Evolutionary conservation across 2,113 vertebrate species (phyloP).

Genomic region (Plecturocebus donacophilus): DNA sequence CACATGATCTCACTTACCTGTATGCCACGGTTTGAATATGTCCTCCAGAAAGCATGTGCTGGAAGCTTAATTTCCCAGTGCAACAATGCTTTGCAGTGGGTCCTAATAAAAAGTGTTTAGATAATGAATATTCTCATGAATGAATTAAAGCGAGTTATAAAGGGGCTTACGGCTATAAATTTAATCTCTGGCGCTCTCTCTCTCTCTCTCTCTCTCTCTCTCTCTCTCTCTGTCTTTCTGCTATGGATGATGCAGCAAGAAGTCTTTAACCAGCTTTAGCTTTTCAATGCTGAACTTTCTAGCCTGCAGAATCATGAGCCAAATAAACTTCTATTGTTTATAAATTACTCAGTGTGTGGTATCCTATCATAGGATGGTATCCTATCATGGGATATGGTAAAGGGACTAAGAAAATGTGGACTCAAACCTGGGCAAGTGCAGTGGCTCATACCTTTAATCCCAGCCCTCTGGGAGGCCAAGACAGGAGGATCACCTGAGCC

Average conservation of each 20-base stretch:
- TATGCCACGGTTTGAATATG: not conserved
- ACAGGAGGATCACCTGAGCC: too few relatives aligned
- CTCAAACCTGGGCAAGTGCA: too few relatives aligned
- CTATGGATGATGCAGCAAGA: not conserved
- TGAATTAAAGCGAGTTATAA: not conserved
- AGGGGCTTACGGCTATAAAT: not conserved
- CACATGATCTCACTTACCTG: not conserved
- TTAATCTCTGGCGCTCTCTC: not conserved
- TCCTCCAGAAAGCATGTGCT: not conserved
- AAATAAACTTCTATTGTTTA: not conserved
- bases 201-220: not conserved
- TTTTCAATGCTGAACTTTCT: not conserved
- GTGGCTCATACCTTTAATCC: too few relatives aligned
- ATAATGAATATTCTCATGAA: not conserved
- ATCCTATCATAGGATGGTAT: not conserved
- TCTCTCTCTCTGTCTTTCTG: not conserved
- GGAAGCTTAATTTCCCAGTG: not conserved
- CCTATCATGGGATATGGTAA: too few relatives aligned
- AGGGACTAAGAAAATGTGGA: too few relatives aligned
- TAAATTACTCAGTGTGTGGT: not conserved
- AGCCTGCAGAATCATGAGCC: not conserved
- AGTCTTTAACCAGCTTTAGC: not conserved
- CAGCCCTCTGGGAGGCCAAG: too few relatives aligned
- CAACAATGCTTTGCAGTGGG: not conserved
- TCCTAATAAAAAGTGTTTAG: not conserved